Conservation (phyloP, 2,888 invertebrate genomes). For the Drosophila suboccidentalis region DNA sequence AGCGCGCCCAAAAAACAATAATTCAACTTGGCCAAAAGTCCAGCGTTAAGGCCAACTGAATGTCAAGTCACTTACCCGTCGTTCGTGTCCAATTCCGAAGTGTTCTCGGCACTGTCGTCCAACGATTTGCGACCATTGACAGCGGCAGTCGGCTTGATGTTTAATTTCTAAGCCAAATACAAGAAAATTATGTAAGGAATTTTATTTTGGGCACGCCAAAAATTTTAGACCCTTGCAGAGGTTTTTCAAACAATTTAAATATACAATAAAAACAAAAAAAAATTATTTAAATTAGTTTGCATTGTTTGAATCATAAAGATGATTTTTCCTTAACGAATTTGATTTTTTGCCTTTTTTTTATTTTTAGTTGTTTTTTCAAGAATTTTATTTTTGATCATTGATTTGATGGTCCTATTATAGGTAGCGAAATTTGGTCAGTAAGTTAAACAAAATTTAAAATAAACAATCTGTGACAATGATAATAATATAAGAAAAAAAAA, state of each 20-base stretch:
- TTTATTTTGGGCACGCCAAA: background rate
- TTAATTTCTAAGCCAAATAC: slow-evolving; percentile 69
- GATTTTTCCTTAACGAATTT: too few relatives aligned
- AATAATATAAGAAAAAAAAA: too few relatives aligned
- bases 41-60: slow-evolving; percentile 49
- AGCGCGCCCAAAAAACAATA: slow-evolving; percentile 22
- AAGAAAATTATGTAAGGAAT: background rate
- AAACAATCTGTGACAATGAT: too few relatives aligned
- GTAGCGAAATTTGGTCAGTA: too few relatives aligned
- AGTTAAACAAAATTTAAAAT: too few relatives aligned
- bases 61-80: slow-evolving; percentile 80
- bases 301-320: too few relatives aligned
- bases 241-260: background rate
- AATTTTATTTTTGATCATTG: too few relatives aligned
- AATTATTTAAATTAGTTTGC: background rate
- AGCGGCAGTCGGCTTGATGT: slow-evolving; percentile 70
- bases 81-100: slow-evolving; percentile 83
- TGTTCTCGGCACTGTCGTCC: slow-evolving; percentile 83
- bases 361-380: too few relatives aligned
- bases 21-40: background rate
- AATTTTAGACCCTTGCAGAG: background rate
- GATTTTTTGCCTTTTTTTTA: too few relatives aligned
- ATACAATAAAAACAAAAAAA: background rate
- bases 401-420: too few relatives aligned
- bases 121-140: slow-evolving; percentile 79